Conservation (phyloP, 2,797 vertebrate genomes). For the Botia kubotai region DNA sequence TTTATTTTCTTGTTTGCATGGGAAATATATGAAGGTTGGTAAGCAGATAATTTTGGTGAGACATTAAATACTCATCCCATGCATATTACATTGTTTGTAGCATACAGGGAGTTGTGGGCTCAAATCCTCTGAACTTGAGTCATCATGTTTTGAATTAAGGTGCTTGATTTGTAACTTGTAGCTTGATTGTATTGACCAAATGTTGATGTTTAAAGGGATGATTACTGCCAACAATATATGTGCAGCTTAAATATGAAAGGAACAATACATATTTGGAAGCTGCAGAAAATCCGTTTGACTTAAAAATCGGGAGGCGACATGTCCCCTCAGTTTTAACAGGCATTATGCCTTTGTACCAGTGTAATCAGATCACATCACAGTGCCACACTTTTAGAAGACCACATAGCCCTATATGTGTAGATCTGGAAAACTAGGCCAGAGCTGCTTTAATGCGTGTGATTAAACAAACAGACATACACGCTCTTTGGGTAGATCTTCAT, state of each 20-base stretch:
- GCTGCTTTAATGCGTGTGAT: slow-evolving; percentile 43
- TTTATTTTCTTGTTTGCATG: background rate
- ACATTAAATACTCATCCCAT: too few species aligned
- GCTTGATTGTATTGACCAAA: too few species aligned
- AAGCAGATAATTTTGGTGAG: background rate
- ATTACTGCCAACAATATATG: background rate
- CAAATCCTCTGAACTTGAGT: too few species aligned
- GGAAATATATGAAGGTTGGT: background rate
- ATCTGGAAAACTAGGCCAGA: slow-evolving; percentile 42
- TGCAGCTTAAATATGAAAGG: too few species aligned
- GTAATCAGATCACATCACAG: background rate
- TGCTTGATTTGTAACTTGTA: too few species aligned
- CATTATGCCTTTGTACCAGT: background rate
- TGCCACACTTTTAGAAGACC: background rate
- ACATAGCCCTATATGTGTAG: slow-evolving; percentile 16
- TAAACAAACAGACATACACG: background rate
- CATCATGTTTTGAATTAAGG: too few species aligned
- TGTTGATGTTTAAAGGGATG: background rate
- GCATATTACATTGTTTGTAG: background rate
- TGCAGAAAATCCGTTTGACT: background rate
- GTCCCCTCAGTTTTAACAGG: background rate
- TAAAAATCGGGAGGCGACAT: too few species aligned
- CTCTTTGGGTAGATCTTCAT: background rate
- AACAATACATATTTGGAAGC: background rate
- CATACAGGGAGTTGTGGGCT: background rate